Percentiles rank a stretch among this genome's conserved stretches.
Conservation (phyloP, 2,797 vertebrate genomes). For the Myiotriccus ornatus region DNA sequence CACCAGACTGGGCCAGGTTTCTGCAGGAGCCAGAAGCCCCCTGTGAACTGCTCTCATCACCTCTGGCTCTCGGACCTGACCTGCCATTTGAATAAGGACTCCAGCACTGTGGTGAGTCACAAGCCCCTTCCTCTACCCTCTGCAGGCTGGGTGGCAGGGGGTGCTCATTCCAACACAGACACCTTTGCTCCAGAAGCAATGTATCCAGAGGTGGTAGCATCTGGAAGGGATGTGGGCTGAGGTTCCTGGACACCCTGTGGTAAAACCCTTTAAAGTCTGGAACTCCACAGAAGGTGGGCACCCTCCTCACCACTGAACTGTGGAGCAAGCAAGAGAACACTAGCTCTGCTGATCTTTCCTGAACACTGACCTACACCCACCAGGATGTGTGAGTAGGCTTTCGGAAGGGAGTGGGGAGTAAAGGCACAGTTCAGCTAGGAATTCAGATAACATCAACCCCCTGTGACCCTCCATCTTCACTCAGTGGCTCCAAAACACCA, state of each 20-base stretch:
- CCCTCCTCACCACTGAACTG: fast-evolving
- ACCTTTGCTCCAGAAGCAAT: background rate
- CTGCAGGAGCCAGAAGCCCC: background rate
- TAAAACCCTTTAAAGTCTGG: background rate
- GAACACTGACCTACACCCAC: background rate
- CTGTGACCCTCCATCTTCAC: background rate
- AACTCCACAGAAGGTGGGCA: background rate
- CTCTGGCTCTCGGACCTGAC: background rate
- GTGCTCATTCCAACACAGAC: background rate
- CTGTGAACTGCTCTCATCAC: background rate
- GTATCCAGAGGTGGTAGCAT: background rate
- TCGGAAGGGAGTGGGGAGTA: background rate
- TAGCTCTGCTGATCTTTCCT: background rate
- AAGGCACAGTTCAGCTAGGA: background rate
- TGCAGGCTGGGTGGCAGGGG: background rate
- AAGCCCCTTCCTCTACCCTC: background rate
- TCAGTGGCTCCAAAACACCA: background rate
- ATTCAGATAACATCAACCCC: background rate
- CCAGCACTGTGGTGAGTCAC: fast-evolving
- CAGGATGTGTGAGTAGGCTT: background rate
- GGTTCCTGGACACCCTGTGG: background rate
- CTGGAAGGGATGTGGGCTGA: background rate
- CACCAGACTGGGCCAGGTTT: background rate
- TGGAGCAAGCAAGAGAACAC: fast-evolving
- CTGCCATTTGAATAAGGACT: background rate